Percentiles rank a stretch among this genome's conserved stretches.
Conservation (phyloP, 2,797 vertebrate species). For the Zonotrichia albicollis region DNA sequence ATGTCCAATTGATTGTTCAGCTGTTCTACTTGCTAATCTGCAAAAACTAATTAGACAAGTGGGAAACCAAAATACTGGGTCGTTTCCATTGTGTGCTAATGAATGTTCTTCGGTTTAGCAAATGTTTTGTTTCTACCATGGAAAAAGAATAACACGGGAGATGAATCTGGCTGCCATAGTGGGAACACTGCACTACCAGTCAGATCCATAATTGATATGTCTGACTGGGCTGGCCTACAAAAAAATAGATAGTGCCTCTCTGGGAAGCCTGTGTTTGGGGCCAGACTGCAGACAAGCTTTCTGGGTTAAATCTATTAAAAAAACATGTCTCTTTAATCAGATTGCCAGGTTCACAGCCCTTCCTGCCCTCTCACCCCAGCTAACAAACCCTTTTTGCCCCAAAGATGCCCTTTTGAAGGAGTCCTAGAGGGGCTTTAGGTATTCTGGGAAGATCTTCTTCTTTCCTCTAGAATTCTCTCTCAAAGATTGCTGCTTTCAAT, state of each 20-base stretch:
- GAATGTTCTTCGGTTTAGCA: slow-evolving; percentile 46
- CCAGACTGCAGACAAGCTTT: background rate
- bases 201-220: background rate
- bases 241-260: background rate
- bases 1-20: slow-evolving; percentile 64
- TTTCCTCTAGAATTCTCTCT: background rate
- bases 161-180: background rate
- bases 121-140: slow-evolving; percentile 47
- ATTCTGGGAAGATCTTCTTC: background rate
- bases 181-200: background rate
- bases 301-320: background rate
- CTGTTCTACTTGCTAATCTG: slow-evolving; percentile 63
- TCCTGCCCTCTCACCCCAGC: background rate
- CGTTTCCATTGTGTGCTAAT: slow-evolving; percentile 57
- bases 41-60: slow-evolving; percentile 69
- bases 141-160: background rate
- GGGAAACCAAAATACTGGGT: slow-evolving; percentile 68
- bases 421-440: background rate
- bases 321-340: background rate
- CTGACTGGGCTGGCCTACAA: background rate
- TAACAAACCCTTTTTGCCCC: background rate
- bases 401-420: background rate
- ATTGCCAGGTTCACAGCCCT: background rate
- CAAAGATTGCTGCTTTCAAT: background rate
- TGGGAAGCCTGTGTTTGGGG: background rate